Percentiles rank a stretch among this genome's conserved stretches.
Conservation (phyloP, 1,140 invertebrate genomes). For the Heliconius hewitsoni region DNA sequence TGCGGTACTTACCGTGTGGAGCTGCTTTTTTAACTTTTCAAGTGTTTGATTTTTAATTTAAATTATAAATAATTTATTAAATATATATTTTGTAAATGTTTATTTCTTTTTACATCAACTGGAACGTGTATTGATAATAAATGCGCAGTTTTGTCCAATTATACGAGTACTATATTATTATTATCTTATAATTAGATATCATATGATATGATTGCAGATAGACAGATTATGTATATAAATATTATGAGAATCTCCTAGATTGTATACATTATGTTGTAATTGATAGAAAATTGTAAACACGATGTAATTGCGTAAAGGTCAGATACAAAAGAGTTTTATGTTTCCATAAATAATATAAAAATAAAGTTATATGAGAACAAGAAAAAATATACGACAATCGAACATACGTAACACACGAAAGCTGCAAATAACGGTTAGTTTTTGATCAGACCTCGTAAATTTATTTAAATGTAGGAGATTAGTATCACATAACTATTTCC, state of each 20-base stretch:
- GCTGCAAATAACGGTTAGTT: too few species aligned
- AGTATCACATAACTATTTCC: too few species aligned
- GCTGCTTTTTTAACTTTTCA: too few species aligned
- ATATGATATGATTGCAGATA: neutral
- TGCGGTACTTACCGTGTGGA: too few species aligned
- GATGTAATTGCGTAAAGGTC: neutral
- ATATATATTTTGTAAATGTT: too few species aligned
- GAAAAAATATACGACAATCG: too few species aligned
- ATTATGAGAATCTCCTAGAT: neutral
- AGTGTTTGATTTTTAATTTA: too few species aligned
- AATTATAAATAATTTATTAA: too few species aligned
- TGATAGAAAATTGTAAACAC: neutral
- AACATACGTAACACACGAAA: too few species aligned
- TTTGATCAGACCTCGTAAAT: too few species aligned
- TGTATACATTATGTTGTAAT: neutral
- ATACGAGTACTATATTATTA: neutral
- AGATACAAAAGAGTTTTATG: neutral
- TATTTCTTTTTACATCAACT: neutral
- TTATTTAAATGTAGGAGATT: too few species aligned
- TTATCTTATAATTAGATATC: neutral
- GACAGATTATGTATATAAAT: neutral
- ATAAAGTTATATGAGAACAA: too few species aligned
- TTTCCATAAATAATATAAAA: neutral
- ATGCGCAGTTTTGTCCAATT: neutral
- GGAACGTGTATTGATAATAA: neutral